phyloP scores from a whole-genome alignment of 2,113 vertebrate genomes.

The Hiodon alosoides region DNA sequence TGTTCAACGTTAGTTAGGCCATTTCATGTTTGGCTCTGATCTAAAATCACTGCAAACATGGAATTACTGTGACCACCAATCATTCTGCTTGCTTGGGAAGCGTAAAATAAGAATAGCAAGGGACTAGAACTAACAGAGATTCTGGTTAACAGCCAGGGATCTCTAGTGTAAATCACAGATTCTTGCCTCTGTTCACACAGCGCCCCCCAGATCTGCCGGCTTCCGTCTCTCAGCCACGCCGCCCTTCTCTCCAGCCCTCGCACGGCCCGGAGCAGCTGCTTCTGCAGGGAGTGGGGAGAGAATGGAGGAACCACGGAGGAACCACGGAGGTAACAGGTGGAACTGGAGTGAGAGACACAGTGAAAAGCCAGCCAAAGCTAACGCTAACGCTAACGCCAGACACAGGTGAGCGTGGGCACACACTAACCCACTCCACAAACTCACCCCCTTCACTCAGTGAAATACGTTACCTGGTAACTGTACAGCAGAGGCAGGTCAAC shows the following conservation, averaged over 20 bases:
- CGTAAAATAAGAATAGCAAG: too few species aligned
- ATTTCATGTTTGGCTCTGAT: too few species aligned
- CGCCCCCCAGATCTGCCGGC: constrained; percentile 72
- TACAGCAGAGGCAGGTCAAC: constrained; percentile 64
- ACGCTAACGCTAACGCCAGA: constrained; percentile 3
- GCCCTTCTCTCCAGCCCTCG: constrained; percentile 56
- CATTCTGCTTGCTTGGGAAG: too few species aligned
- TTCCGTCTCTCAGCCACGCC: constrained; percentile 63
- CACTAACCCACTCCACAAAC: not conserved
- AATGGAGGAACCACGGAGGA: not conserved
- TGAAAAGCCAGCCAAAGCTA: not conserved
- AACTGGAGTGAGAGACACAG: not conserved
- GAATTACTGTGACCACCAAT: too few species aligned
- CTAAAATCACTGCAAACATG: too few species aligned
- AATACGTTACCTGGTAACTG: constrained; percentile 62
- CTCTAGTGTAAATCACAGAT: not conserved
- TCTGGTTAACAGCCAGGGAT: constrained; percentile 32
- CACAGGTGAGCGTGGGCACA: not conserved
- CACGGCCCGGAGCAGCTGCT: constrained; percentile 24
- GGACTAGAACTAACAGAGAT: not conserved
- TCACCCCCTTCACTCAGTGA: too few species aligned
- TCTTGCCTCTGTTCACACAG: constrained; percentile 72
- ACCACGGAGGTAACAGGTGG: not conserved
- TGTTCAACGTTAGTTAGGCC: too few species aligned
- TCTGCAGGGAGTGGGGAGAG: constrained; percentile 2